A percentile compares a stretch with the other conserved stretches of the same genome.
These are phyloP conservation scores for zebrafish (Danio rerio) DNA, from an alignment of 2,113 vertebrate species.

Conservation along the genomic window GRCz12tu NC_133179.1:2385001-2385500, in stretches of 20 bases:
- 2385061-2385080: constrained; percentile 98
- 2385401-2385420: no score
- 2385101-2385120: constrained; percentile 94
- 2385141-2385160: constrained; percentile 99
- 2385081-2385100: constrained; percentile 99
- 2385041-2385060: constrained; percentile 91
- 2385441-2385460: constrained; percentile 71
- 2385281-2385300: no score
- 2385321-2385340: no score
- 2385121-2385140: constrained; percentile 96
- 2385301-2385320: no score
- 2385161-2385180: neutral
- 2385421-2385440: neutral
- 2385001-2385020: neutral
- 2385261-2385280: no score
- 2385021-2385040: no score
- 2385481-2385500: constrained; percentile 94
- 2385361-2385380: no score
- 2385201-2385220: no score
- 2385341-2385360: no score
- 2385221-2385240: no score
- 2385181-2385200: neutral
- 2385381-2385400: no score
- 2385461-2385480: constrained; percentile 96
- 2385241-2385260: no score